These are phyloP conservation scores for Podarcis raffonei DNA, from an alignment of 2,113 vertebrate genomes.

Conservation along the genomic window DNA sequence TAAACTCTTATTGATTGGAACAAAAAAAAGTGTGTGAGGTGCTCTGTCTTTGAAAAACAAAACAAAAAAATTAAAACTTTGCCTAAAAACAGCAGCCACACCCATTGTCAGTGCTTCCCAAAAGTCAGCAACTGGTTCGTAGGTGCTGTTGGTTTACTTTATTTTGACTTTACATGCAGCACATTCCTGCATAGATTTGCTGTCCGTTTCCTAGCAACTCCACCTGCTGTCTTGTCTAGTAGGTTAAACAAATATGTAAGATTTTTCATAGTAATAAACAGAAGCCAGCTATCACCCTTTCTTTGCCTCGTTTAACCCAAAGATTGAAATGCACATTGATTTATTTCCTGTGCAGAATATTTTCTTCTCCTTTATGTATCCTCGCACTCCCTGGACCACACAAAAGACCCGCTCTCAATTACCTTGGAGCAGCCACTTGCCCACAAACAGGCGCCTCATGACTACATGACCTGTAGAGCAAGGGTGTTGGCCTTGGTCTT, in stretches of 20 bases:
- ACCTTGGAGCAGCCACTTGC: neutral
- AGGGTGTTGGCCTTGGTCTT: neutral
- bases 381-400: too few species aligned
- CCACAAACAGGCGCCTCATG: neutral
- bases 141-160: constrained; percentile 10
- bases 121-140: constrained; percentile 17
- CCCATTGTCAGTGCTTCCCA: constrained; percentile 7
- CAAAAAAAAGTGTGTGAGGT: neutral
- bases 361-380: too few species aligned
- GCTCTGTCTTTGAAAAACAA: constrained; percentile 9
- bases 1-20: too few species aligned
- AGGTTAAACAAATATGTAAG: constrained; percentile 57
- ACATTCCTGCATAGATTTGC: constrained; percentile 56
- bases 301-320: constrained; percentile 25
- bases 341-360: neutral
- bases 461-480: neutral
- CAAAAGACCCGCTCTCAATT: too few species aligned
- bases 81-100: constrained; percentile 4
- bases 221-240: constrained; percentile 65
- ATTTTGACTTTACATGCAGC: constrained; percentile 49
- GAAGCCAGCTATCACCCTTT: constrained; percentile 42
- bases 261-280: constrained; percentile 43
- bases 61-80: constrained; percentile 33
- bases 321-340: constrained; percentile 40
- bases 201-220: constrained; percentile 74